Conservation (phyloP, 2,113 vertebrate species). For the Pseudorhombus dupliciocellatus region DNA sequence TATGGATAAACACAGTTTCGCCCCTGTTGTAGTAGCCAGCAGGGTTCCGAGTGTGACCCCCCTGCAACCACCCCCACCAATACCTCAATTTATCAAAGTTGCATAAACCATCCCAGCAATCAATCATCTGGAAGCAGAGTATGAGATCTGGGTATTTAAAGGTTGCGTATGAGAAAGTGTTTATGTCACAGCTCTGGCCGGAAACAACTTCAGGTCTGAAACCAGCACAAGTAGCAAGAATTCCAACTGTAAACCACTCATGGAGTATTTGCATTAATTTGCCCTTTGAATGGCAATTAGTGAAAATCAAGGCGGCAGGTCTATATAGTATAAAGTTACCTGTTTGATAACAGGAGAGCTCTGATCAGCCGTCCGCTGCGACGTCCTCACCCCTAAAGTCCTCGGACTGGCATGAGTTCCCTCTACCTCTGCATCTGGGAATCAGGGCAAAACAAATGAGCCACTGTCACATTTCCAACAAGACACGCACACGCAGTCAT, state of each 20-base stretch:
- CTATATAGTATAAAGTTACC: slow-evolving; percentile 48
- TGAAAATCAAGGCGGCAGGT: background rate
- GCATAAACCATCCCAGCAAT: background rate
- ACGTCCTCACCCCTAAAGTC: slow-evolving; percentile 36
- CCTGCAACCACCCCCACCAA: background rate
- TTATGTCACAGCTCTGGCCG: background rate
- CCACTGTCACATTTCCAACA: slow-evolving; percentile 15
- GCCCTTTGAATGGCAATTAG: too few relatives aligned
- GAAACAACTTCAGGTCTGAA: background rate
- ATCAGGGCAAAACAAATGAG: slow-evolving; percentile 69
- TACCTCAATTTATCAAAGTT: background rate
- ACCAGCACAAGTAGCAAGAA: background rate
- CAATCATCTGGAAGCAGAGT: slow-evolving; percentile 9
- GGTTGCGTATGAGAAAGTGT: background rate
- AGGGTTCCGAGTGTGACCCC: background rate
- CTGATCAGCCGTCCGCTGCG: slow-evolving; percentile 43
- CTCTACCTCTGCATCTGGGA: slow-evolving; percentile 56
- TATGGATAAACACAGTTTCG: slow-evolving; percentile 30
- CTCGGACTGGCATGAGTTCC: slow-evolving; percentile 28
- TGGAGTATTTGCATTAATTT: background rate
- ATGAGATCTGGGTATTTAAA: background rate
- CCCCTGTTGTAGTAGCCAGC: slow-evolving; percentile 1
- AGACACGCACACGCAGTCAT: slow-evolving; percentile 1
- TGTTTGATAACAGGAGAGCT: slow-evolving; percentile 35
- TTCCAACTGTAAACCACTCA: background rate